A percentile compares a stretch with the other conserved stretches of the same genome.
Evolutionary conservation across 2,113 vertebrate genomes (phyloP).

Genomic region (Pelmatolapia mariae): DNA sequence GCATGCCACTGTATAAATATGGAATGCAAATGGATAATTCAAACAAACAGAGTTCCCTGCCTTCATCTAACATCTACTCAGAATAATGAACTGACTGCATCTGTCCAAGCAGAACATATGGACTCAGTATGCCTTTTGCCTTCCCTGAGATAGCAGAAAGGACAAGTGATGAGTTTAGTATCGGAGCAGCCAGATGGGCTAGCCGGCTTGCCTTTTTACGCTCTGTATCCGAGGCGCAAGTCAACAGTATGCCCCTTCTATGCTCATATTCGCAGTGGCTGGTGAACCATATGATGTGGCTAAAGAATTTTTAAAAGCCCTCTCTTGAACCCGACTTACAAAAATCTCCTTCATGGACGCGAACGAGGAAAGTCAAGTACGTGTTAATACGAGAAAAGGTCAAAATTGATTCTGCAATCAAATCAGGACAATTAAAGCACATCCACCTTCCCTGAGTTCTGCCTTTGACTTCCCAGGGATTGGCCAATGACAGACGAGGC

Average conservation of each 20-base stretch:
- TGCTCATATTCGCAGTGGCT: neutral
- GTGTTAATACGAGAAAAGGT: neutral
- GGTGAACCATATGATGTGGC: neutral
- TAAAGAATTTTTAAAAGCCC: neutral
- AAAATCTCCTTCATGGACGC: neutral
- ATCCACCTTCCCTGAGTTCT: neutral
- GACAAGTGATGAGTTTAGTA: conserved; percentile 37
- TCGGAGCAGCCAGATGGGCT: conserved; percentile 33
- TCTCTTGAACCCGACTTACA: neutral
- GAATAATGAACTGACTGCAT: neutral
- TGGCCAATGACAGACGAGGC: conserved; percentile 47
- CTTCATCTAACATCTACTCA: neutral
- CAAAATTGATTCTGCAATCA: neutral
- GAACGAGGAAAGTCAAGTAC: neutral
- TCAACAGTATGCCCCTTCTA: neutral
- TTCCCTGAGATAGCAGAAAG: conserved; percentile 13
- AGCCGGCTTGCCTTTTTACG: conserved; percentile 43
- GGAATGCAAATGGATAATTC: neutral
- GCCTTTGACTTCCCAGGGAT: conserved; percentile 6
- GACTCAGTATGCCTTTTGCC: conserved; percentile 25
- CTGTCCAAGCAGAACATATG: conserved; percentile 28
- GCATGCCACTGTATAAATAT: neutral
- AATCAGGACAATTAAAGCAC: neutral
- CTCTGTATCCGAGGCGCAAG: conserved; percentile 25
- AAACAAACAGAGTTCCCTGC: neutral